phyloP scores from a whole-genome alignment of 2,888 invertebrate species.

The Spodoptera picta region DNA sequence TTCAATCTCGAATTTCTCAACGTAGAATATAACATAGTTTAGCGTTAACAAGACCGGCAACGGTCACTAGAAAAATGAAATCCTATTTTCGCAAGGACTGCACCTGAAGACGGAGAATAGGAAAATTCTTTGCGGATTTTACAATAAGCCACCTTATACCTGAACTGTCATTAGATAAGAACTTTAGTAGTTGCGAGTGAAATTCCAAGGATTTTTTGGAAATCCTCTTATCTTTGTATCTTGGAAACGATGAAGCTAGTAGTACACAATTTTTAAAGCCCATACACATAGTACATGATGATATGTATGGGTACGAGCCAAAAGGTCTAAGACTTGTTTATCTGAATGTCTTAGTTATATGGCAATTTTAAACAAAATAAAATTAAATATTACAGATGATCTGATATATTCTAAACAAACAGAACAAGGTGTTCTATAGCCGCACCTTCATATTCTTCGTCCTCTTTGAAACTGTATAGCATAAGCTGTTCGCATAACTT shows the following conservation, averaged over 20 bases:
- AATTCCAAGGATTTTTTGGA: constrained; percentile 59
- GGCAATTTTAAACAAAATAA: too few species aligned
- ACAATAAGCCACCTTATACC: constrained; percentile 76
- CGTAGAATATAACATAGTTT: constrained; percentile 47
- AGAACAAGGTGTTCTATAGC: too few species aligned
- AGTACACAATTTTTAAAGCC: constrained; percentile 25
- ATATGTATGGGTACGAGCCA: constrained; percentile 16
- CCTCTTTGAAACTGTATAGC: constrained; percentile 2
- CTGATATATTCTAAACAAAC: too few species aligned
- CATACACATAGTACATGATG: constrained; percentile 33
- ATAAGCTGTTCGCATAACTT: constrained; percentile 22
- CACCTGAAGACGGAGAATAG: constrained; percentile 70
- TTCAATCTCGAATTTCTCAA: constrained; percentile 35
- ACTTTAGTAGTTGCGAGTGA: constrained; percentile 67
- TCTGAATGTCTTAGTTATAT: not conserved
- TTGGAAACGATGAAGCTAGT: constrained; percentile 29
- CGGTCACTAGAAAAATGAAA: constrained; percentile 66
- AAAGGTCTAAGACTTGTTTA: constrained; percentile 26
- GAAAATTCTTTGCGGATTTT: constrained; percentile 71
- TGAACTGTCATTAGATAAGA: constrained; percentile 67
- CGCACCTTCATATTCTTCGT: constrained; percentile 24
- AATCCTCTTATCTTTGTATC: constrained; percentile 60
- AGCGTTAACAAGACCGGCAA: constrained; percentile 47
- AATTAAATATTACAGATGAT: too few species aligned
- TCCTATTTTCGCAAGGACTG: constrained; percentile 68